Evolutionary conservation across 2,797 vertebrate genomes (phyloP).

Genomic region (Lepus townsendii): DNA sequence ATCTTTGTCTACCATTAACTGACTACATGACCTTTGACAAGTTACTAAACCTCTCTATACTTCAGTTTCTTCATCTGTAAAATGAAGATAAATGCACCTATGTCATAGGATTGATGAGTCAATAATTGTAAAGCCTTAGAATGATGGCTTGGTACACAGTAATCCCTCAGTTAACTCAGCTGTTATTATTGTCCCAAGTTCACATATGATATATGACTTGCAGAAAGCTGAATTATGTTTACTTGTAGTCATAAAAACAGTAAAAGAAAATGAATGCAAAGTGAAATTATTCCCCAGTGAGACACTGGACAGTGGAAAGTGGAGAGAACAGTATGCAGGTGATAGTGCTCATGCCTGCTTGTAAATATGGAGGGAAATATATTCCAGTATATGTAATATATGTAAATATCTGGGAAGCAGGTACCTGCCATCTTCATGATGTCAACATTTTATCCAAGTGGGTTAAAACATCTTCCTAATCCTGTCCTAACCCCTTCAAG

Average conservation of each 20-base stretch:
- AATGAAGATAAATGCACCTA: slow-evolving; percentile 32
- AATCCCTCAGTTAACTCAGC: slow-evolving; percentile 31
- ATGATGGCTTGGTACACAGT: not conserved
- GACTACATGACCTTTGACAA: not conserved
- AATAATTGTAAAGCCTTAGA: slow-evolving; percentile 55
- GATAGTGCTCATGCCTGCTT: not conserved
- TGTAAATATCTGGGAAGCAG: slow-evolving; percentile 29
- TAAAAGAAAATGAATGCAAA: slow-evolving; percentile 8
- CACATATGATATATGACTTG: not conserved
- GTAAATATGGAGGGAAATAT: not conserved
- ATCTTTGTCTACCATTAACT: slow-evolving; percentile 22
- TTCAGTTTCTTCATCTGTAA: slow-evolving; percentile 50
- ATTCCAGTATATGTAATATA: not conserved
- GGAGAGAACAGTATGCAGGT: not conserved
- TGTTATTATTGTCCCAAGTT: slow-evolving; percentile 35
- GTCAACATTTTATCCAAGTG: slow-evolving; percentile 4
- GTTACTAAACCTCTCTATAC: slow-evolving; percentile 21
- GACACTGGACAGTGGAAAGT: not conserved
- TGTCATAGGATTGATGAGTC: slow-evolving; percentile 11
- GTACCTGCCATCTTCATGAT: slow-evolving; percentile 29
- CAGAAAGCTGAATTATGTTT: slow-evolving; percentile 41
- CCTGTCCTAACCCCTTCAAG: not conserved
- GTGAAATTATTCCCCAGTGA: slow-evolving; percentile 1
- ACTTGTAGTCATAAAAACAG: slow-evolving; percentile 44
- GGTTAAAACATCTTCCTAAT: slow-evolving; percentile 1